Evolutionary conservation across 2,797 vertebrate species (phyloP).

Genomic region (Acanthornis magna): DNA sequence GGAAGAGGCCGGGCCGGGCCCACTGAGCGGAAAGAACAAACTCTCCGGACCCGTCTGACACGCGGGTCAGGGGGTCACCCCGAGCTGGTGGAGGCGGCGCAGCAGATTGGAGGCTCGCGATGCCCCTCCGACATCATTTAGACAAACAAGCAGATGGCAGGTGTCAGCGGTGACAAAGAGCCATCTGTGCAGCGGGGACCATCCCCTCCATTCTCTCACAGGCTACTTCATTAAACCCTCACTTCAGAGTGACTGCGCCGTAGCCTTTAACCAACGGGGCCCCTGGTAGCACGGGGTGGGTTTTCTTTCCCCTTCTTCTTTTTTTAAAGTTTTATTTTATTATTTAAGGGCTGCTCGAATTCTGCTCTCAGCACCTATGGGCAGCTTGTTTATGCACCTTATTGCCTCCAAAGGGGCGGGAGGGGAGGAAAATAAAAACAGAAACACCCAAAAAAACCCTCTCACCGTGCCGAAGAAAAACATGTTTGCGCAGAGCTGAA

Average conservation of each 20-base stretch:
- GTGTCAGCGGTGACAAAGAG: slow-evolving; percentile 97
- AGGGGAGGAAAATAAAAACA: neutral
- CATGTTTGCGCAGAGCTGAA: neutral
- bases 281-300: slow-evolving; percentile 18
- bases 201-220: slow-evolving; percentile 82
- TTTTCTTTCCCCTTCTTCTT: neutral
- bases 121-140: slow-evolving; percentile 80
- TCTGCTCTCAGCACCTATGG: slow-evolving; percentile 4
- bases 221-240: slow-evolving; percentile 85
- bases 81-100: slow-evolving; percentile 78
- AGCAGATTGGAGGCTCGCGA: slow-evolving; percentile 82
- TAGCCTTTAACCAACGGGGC: slow-evolving; percentile 72
- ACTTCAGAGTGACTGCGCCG: slow-evolving; percentile 76
- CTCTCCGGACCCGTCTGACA: slow-evolving; percentile 82
- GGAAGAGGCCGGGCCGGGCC: slow-evolving; percentile 60
- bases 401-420: neutral
- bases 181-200: slow-evolving; percentile 92
- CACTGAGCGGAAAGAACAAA: slow-evolving; percentile 78
- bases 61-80: slow-evolving; percentile 79
- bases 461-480: neutral
- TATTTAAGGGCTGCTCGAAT: neutral
- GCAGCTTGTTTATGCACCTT: neutral
- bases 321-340: neutral
- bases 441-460: neutral
- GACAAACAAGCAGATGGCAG: slow-evolving; percentile 97